These are phyloP conservation scores for Laothoe populi DNA, from an alignment of 2,888 invertebrate species.

Conservation along the genomic window DNA sequence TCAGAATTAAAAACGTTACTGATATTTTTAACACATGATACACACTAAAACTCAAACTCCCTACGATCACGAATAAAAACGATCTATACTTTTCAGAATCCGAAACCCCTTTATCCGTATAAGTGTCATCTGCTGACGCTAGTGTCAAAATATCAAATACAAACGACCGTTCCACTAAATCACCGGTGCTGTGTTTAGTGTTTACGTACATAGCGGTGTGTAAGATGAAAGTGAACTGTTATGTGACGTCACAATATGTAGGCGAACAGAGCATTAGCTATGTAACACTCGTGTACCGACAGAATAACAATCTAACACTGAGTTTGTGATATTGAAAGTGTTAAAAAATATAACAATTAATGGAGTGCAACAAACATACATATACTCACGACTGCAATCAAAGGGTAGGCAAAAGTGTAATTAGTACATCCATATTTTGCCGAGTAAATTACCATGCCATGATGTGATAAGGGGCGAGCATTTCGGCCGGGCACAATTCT, in stretches of 20 bases:
- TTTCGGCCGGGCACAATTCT: too few relatives aligned
- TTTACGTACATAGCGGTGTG: conserved; percentile 34
- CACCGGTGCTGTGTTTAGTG: conserved; percentile 26
- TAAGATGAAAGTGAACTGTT: conserved; percentile 67
- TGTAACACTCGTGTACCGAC: conserved; percentile 46
- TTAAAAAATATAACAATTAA: too few relatives aligned
- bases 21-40: too few relatives aligned
- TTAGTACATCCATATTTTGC: too few relatives aligned
- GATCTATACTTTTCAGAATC: background rate
- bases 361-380: too few relatives aligned
- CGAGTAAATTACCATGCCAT: too few relatives aligned
- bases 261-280: conserved; percentile 59
- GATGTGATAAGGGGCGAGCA: too few relatives aligned
- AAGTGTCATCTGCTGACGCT: conserved; percentile 17
- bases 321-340: background rate
- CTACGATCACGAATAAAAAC: too few relatives aligned
- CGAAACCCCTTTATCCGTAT: background rate
- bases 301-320: conserved; percentile 12
- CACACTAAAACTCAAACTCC: too few relatives aligned
- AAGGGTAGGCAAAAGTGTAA: too few relatives aligned
- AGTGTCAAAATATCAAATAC: conserved; percentile 18
- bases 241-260: conserved; percentile 64
- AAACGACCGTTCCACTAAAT: conserved; percentile 22
- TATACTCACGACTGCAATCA: too few relatives aligned
- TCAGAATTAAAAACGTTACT: too few relatives aligned